Conservation (phyloP, 1,140 invertebrate genomes). For the Procambarus virginalis region DNA sequence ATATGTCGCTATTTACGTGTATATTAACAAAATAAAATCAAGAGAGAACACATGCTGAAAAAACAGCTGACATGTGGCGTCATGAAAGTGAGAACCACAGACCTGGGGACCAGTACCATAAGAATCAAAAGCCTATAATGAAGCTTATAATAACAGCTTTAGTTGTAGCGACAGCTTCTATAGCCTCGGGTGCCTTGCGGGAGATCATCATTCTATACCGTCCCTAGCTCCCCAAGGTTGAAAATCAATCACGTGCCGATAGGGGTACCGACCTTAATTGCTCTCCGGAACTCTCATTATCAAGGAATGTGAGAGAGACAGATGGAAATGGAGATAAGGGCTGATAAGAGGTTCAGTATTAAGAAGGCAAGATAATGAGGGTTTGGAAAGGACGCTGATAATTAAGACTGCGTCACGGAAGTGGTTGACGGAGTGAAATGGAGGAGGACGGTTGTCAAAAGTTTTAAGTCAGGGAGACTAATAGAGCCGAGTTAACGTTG, state of each 20-base stretch:
- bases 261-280: neutral
- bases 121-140: too few relatives aligned
- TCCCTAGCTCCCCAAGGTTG: neutral
- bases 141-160: neutral
- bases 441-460: neutral
- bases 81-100: too few relatives aligned
- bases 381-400: neutral
- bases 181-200: too few relatives aligned
- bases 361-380: constrained; percentile 42
- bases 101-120: too few relatives aligned
- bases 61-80: too few relatives aligned
- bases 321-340: constrained; percentile 30
- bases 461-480: too few relatives aligned
- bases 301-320: neutral
- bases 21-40: too few relatives aligned
- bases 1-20: too few relatives aligned
- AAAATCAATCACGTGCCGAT: neutral
- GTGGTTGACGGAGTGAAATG: neutral
- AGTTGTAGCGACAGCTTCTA: too few relatives aligned
- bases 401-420: constrained; percentile 11
- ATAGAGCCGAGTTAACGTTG: neutral
- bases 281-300: constrained; percentile 14
- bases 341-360: constrained; percentile 39
- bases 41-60: too few relatives aligned
- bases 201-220: too few relatives aligned